Evolutionary conservation across 2,797 vertebrate species (phyloP), one percentile per base, ranked within the genome.

Genomic region (Coracias cyanogaster): DNA sequence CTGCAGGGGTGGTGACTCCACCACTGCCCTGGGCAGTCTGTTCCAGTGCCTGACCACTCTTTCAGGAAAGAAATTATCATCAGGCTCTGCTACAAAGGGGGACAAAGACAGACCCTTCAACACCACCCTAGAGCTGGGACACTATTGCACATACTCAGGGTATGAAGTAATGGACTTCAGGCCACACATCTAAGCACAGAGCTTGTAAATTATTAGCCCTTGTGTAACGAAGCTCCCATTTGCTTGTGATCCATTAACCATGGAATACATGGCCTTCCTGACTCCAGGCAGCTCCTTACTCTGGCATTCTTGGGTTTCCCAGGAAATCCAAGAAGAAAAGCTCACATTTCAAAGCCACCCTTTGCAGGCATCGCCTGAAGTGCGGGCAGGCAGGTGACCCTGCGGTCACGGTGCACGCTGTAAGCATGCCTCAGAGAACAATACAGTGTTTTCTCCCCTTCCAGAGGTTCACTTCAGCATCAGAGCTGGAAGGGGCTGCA

Each of bases 151-250:
- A 62, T 72, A 20, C 49, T 16, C 2, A 0, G 15, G 25, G 15
- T 62, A n/a, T 48, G 86, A 86, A 22, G 89, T n/a, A 57, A 86
- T 21, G 70, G 8, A 8, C 69, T 25, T 14, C 5, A 45, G 48
- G n/a, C 19, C 41, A 2, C 52, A 7, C 35, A 48, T 22, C 72
- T 21, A 6, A 52, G 66, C 1, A 6, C 3, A 28, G 6, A 31
- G 52, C 77, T 62, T 6, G 94, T 94, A 52, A 96, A 96, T 91
- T 15, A 94, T 96, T 94, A 95, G 85, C 85, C 49, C 79, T 46
- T 0, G 0, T 9, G 65, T 57, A 65, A 86, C 0, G 24, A 69
- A 22, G 65, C 39, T 74, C 22, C 62, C 52, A 3, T 58, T 43
- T 22, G 71, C 91, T 62, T 51, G 89, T 89, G 78, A 87, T 16